phyloP scores from a whole-genome alignment of 2,797 vertebrate genomes.

The Sciaenops ocellatus region DNA sequence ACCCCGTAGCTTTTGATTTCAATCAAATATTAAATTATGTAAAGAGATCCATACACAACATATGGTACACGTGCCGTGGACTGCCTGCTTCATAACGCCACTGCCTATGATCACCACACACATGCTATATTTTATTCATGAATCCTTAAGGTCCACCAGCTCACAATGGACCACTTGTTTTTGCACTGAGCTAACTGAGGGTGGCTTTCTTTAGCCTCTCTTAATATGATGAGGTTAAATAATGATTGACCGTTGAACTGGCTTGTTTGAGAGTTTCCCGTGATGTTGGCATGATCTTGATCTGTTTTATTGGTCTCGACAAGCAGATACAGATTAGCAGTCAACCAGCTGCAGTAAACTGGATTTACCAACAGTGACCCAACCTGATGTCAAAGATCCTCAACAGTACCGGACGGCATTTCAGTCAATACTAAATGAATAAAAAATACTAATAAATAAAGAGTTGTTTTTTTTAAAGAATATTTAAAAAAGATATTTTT shows the following conservation, averaged over 20 bases:
- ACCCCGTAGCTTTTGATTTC: slow-evolving; percentile 39
- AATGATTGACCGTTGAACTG: background rate
- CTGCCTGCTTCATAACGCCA: slow-evolving; percentile 10
- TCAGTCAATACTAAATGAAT: too few relatives aligned
- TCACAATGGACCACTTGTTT: background rate
- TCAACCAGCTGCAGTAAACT: background rate
- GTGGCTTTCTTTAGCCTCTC: background rate
- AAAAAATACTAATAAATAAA: too few relatives aligned
- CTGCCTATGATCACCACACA: slow-evolving; percentile 29
- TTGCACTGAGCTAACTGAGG: background rate
- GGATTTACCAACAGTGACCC: background rate
- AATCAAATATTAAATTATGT: slow-evolving; percentile 53
- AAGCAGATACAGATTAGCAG: background rate
- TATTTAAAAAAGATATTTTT: too few relatives aligned
- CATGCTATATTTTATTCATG: slow-evolving; percentile 38
- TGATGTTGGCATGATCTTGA: background rate
- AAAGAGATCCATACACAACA: slow-evolving; percentile 22
- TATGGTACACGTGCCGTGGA: slow-evolving; percentile 39
- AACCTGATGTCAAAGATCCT: background rate
- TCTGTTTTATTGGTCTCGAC: background rate
- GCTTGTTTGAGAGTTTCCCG: background rate
- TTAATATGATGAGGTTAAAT: slow-evolving; percentile 17
- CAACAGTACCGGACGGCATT: too few relatives aligned
- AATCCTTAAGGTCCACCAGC: slow-evolving; percentile 1
- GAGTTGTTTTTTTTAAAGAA: too few relatives aligned